These are phyloP conservation scores for Protobothrops flavoviridis DNA, from an alignment of 2,113 vertebrate genomes.

Conservation along the genomic window DNA sequence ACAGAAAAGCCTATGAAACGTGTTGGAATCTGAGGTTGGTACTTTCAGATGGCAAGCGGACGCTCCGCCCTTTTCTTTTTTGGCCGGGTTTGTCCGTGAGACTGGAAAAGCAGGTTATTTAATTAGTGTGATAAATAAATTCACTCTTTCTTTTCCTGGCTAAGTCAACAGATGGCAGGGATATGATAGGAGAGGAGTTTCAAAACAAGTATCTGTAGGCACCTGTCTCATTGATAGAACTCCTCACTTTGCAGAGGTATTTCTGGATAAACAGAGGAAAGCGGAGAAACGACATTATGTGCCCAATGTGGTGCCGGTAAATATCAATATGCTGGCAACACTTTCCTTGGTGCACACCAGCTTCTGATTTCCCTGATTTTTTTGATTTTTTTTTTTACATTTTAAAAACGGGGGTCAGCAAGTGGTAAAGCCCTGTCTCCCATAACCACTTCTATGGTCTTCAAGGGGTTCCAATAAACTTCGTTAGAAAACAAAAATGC, in stretches of 20 bases:
- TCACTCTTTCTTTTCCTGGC: not conserved
- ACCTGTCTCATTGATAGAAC: not conserved
- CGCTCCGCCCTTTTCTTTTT: not conserved
- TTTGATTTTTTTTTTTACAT: not conserved
- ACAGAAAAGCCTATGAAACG: too few relatives aligned
- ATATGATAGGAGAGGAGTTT: not conserved
- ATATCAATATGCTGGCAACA: not conserved
- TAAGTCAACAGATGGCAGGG: not conserved
- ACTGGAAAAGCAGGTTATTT: not conserved
- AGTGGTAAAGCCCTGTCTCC: not conserved
- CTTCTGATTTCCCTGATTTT: not conserved
- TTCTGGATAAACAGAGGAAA: not conserved
- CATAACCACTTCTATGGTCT: not conserved
- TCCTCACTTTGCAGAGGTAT: not conserved
- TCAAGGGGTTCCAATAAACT: not conserved
- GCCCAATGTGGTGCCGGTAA: not conserved
- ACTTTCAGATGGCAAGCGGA: not conserved
- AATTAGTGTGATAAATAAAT: not conserved
- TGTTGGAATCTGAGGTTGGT: not conserved
- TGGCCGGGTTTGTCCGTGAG: not conserved
- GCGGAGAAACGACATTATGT: not conserved
- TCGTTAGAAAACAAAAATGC: not conserved
- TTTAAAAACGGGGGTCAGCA: not conserved
- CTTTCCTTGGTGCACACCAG: not conserved
- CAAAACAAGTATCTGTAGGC: not conserved